Conservation (phyloP, 2,888 invertebrate species). For the Muscina levida region DNA sequence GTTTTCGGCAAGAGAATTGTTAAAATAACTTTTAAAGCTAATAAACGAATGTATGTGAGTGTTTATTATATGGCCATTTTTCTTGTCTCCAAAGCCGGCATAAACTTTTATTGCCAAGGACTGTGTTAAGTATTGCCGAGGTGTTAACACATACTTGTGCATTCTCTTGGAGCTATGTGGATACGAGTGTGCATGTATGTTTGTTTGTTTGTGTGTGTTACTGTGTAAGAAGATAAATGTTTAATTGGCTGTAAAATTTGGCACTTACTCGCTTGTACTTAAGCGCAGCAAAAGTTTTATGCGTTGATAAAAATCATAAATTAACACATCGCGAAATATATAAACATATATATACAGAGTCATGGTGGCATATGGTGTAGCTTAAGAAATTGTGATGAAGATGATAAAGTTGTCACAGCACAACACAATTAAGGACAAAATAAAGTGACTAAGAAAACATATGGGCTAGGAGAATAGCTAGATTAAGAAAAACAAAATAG, state of each 20-base stretch:
- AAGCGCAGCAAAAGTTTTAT: background rate
- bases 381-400: too few relatives aligned
- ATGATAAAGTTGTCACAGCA: too few relatives aligned
- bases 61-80: conserved; percentile 16
- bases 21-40: conserved; percentile 56
- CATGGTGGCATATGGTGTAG: too few relatives aligned
- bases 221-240: conserved; percentile 37
- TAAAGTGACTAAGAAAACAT: too few relatives aligned
- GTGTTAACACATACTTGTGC: conserved; percentile 47
- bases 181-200: conserved; percentile 4
- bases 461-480: too few relatives aligned
- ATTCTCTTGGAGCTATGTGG: background rate
- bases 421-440: too few relatives aligned
- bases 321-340: too few relatives aligned
- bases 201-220: background rate
- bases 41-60: conserved; percentile 36
- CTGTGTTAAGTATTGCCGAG: conserved; percentile 42
- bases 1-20: conserved; percentile 39
- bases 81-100: background rate
- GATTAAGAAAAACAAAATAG: too few relatives aligned
- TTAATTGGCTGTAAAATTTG: conserved; percentile 58
- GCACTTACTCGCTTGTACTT: conserved; percentile 19
- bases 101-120: conserved; percentile 22
- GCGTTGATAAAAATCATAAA: background rate
- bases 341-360: too few relatives aligned